phyloP scores from a whole-genome alignment of 2,888 invertebrate genomes.

The Malacosoma neustria region DNA sequence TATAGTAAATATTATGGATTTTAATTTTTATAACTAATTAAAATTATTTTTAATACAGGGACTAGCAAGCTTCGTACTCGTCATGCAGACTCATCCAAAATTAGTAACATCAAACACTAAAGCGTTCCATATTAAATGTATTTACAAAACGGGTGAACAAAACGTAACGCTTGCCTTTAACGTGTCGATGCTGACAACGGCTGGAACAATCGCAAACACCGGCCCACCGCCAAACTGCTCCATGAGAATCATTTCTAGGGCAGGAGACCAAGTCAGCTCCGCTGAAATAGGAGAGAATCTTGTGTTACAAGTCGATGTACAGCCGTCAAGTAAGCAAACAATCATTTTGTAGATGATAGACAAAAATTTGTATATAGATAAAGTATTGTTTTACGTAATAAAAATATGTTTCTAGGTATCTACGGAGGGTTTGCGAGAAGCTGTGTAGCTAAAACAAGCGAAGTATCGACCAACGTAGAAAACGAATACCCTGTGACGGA shows the following conservation, averaged over 20 bases:
- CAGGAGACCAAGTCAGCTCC: slow-evolving; percentile 91
- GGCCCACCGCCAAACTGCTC: slow-evolving; percentile 94
- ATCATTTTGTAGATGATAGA: no score
- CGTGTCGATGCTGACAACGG: slow-evolving; percentile 95
- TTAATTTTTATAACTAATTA: slow-evolving; percentile 1
- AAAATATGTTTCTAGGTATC: slow-evolving; percentile 78
- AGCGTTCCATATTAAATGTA: slow-evolving; percentile 96
- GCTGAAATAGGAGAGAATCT: slow-evolving; percentile 95
- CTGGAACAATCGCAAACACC: slow-evolving; percentile 95
- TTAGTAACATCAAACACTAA: slow-evolving; percentile 95
- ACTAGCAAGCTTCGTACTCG: slow-evolving; percentile 92
- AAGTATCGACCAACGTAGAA: slow-evolving; percentile 83
- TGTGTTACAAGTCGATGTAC: slow-evolving; percentile 88
- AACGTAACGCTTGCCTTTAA: slow-evolving; percentile 95
- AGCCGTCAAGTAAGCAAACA: slow-evolving; percentile 78
- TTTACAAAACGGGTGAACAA: slow-evolving; percentile 95
- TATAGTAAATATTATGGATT: neutral
- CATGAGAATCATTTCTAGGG: slow-evolving; percentile 92
- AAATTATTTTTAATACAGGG: slow-evolving; percentile 74
- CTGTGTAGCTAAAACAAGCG: slow-evolving; percentile 94
- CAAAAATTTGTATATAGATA: no score
- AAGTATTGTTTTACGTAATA: no score
- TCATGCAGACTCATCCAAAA: slow-evolving; percentile 97
- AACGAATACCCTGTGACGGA: slow-evolving; percentile 95
- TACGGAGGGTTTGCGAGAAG: slow-evolving; percentile 96